A percentile compares a stretch with the other conserved stretches of the same genome.
These are phyloP conservation scores for Bucco capensis DNA, from an alignment of 2,113 vertebrate genomes.

Conservation along the genomic window DNA sequence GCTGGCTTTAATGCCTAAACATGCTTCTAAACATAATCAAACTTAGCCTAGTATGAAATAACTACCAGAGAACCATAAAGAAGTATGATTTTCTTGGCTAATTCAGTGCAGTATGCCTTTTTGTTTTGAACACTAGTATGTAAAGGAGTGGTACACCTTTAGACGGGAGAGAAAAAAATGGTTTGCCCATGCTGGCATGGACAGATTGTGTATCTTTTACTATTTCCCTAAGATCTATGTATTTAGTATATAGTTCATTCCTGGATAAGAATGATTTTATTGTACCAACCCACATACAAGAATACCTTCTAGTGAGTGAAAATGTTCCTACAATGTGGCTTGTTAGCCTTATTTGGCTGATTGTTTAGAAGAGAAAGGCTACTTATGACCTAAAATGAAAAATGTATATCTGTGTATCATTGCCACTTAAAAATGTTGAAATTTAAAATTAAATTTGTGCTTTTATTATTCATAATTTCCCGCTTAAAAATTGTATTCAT, in stretches of 20 bases:
- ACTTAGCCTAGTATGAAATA: not conserved
- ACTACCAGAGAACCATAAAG: not conserved
- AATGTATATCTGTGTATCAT: not conserved
- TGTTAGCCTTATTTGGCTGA: not conserved
- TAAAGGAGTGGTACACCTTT: not conserved
- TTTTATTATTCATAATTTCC: not conserved
- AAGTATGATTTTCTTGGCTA: not conserved
- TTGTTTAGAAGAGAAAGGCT: not conserved
- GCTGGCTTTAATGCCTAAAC: not conserved
- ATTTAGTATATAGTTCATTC: not conserved
- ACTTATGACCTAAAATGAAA: not conserved
- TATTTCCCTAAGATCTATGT: not conserved
- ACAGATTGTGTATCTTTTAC: not conserved
- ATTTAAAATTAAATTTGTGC: not conserved
- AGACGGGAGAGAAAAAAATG: not conserved
- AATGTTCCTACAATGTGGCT: not conserved
- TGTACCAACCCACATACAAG: not conserved
- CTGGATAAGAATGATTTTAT: not conserved
- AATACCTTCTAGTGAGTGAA: not conserved
- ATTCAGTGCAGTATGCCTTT: not conserved
- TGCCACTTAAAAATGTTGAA: not conserved
- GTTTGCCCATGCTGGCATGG: not conserved
- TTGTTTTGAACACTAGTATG: not conserved
- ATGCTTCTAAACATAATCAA: not conserved
- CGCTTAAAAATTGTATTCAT: not conserved